phyloP scores from a whole-genome alignment of 2,888 invertebrate species.

The Dendrolimus pini region DNA sequence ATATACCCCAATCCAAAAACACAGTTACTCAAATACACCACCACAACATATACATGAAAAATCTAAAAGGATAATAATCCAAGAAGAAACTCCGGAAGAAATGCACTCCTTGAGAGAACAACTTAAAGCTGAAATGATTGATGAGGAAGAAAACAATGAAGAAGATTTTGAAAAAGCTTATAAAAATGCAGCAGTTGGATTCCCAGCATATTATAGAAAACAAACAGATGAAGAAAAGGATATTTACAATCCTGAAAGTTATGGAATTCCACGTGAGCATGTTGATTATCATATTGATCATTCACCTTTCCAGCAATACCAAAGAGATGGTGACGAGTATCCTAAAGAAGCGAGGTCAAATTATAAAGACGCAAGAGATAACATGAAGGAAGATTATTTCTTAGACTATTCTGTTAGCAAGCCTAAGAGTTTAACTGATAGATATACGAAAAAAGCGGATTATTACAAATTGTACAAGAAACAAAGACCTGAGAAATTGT shows the following conservation, averaged over 20 bases:
- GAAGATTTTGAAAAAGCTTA: constrained; percentile 67
- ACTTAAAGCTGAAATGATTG: constrained; percentile 39
- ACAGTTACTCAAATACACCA: constrained; percentile 17
- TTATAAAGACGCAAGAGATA: constrained; percentile 55
- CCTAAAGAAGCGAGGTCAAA: constrained; percentile 46
- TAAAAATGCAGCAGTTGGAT: constrained; percentile 59
- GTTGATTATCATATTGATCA: constrained; percentile 40
- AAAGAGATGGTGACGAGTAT: constrained; percentile 46
- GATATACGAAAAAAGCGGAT: constrained; percentile 45
- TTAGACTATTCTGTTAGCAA: constrained; percentile 51
- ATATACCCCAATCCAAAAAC: constrained; percentile 15
- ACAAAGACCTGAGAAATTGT: constrained; percentile 44
- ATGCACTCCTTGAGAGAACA: constrained; percentile 43
- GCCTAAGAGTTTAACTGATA: constrained; percentile 48
- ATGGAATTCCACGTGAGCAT: constrained; percentile 39
- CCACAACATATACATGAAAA: constrained; percentile 45
- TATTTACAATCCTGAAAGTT: constrained; percentile 50
- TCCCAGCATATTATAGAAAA: constrained; percentile 47
- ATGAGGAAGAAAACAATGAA: constrained; percentile 57
- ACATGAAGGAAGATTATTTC: constrained; percentile 54
- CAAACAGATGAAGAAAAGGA: constrained; percentile 45
- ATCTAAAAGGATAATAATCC: constrained; percentile 48
- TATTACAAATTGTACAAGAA: constrained; percentile 57
- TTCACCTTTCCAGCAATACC: constrained; percentile 53
- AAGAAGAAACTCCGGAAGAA: constrained; percentile 50